Percentiles rank a stretch among this genome's conserved stretches.
Conservation (phyloP, 2,113 vertebrate species). For the Brachyhypopomus occidentalis region DNA sequence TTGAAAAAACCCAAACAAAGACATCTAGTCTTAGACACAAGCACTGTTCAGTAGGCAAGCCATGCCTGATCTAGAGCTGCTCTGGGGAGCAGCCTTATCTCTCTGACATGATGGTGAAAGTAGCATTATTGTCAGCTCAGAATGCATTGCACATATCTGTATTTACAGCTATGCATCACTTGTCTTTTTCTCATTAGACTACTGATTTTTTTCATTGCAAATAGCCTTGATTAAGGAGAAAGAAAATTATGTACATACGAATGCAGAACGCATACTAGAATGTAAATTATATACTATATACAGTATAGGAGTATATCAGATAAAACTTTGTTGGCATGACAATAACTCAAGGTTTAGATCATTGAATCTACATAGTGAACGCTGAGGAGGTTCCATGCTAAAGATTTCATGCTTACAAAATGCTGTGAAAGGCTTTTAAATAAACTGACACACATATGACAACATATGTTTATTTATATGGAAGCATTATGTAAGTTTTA, state of each 20-base stretch:
- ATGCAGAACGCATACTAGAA: background rate
- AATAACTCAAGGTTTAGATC: too few species aligned
- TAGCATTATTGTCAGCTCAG: background rate
- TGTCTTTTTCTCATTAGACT: background rate
- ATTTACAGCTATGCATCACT: conserved; percentile 27
- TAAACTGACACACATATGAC: too few species aligned
- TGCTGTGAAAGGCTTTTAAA: too few species aligned
- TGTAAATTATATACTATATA: background rate
- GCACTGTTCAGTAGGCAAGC: background rate
- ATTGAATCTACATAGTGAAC: too few species aligned
- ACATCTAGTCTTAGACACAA: background rate
- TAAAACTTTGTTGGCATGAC: too few species aligned
- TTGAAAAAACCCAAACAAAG: background rate
- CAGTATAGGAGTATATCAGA: background rate
- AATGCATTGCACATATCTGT: background rate
- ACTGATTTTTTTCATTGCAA: conserved; percentile 3
- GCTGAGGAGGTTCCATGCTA: too few species aligned
- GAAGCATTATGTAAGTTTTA: background rate
- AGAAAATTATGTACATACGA: background rate
- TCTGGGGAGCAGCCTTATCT: background rate
- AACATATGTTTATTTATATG: too few species aligned
- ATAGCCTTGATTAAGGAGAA: background rate
- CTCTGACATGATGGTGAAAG: background rate
- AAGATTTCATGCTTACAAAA: too few species aligned
- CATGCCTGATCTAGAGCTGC: background rate